A percentile compares a stretch with the other conserved stretches of the same genome.
These are phyloP conservation scores for Aradophagus sp. DNA, from an alignment of 1,140 invertebrate genomes.

Conservation along the genomic window DNA sequence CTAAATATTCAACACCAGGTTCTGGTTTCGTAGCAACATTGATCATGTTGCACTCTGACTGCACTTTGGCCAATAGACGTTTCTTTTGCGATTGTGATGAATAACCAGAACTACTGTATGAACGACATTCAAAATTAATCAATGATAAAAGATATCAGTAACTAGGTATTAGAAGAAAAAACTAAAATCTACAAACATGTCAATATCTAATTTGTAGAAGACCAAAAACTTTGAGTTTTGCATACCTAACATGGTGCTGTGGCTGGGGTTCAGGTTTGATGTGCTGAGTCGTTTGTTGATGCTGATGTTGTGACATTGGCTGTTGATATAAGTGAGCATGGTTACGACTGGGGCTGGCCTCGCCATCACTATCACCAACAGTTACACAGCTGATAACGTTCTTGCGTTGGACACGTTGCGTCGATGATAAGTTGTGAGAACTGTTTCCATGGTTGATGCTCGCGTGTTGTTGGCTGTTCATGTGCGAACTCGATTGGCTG, in stretches of 20 bases:
- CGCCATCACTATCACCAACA: conserved; percentile 85
- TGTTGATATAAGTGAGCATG: conserved; percentile 71
- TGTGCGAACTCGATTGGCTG: conserved; percentile 58
- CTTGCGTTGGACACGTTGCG: conserved; percentile 74
- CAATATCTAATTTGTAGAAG: too few relatives aligned
- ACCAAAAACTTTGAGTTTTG: too few relatives aligned
- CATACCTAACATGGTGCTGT: conserved; percentile 72
- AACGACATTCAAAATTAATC: too few relatives aligned
- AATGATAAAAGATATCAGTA: too few relatives aligned
- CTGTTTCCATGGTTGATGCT: conserved; percentile 33
- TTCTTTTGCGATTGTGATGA: conserved; percentile 89
- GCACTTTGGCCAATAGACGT: conserved; percentile 88
- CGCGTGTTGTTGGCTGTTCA: conserved; percentile 59
- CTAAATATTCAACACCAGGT: conserved; percentile 72
- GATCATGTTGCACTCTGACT: conserved; percentile 83
- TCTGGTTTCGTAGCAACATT: conserved; percentile 74
- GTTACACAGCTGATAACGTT: conserved; percentile 89
- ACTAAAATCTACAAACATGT: too few relatives aligned
- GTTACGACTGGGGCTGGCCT: conserved; percentile 77
- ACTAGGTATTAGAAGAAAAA: conserved; percentile 5
- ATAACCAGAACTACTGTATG: conserved; percentile 73
- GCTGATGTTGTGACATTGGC: conserved; percentile 66
- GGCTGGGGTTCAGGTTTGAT: conserved; percentile 77
- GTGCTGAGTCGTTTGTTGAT: conserved; percentile 72
- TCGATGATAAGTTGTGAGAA: conserved; percentile 54